Evolutionary conservation across 2,797 vertebrate species (phyloP).

Genomic region (Acestrorhynchus altus): DNA sequence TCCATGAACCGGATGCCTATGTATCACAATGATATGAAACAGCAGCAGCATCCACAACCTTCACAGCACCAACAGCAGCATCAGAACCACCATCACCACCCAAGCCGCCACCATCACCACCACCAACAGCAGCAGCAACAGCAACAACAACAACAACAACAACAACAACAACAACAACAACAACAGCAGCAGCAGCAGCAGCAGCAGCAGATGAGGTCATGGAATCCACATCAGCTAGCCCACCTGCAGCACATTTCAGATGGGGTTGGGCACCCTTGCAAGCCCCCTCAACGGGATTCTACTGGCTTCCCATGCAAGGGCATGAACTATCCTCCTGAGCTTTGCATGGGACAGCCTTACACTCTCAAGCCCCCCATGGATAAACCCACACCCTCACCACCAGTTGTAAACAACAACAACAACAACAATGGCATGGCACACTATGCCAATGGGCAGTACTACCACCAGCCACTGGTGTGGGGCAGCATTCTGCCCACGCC

Average conservation of each 20-base stretch:
- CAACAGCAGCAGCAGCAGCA: constrained; percentile 67
- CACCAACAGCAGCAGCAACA: constrained; percentile 85
- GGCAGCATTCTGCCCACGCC: constrained; percentile 98
- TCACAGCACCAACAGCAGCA: constrained; percentile 78
- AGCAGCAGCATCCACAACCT: constrained; percentile 84
- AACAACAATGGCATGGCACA: constrained; percentile 81
- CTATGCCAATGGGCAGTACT: constrained; percentile 96
- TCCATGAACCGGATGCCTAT: constrained; percentile 88
- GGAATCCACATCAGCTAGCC: constrained; percentile 95
- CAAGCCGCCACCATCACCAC: constrained; percentile 76
- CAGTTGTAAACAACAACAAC: constrained; percentile 79
- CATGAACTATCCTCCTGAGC: constrained; percentile 89
- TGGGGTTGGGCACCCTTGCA: constrained; percentile 83
- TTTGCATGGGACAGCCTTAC: constrained; percentile 95
- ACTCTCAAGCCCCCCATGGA: constrained; percentile 91
- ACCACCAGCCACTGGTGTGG: constrained; percentile 90
- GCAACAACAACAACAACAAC: constrained; percentile 75
- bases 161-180: constrained; percentile 63
- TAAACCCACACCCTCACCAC: constrained; percentile 93
- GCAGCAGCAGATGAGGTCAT: constrained; percentile 87
- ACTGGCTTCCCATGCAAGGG: constrained; percentile 87
- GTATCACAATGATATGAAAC: constrained; percentile 89
- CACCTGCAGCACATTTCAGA: constrained; percentile 92
- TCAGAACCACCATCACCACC: constrained; percentile 74
- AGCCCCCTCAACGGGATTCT: constrained; percentile 82